Evolutionary conservation across 2,888 invertebrate species (phyloP), one percentile per base, ranked within the genome.

Genomic region (Bombylius discolor): DNA sequence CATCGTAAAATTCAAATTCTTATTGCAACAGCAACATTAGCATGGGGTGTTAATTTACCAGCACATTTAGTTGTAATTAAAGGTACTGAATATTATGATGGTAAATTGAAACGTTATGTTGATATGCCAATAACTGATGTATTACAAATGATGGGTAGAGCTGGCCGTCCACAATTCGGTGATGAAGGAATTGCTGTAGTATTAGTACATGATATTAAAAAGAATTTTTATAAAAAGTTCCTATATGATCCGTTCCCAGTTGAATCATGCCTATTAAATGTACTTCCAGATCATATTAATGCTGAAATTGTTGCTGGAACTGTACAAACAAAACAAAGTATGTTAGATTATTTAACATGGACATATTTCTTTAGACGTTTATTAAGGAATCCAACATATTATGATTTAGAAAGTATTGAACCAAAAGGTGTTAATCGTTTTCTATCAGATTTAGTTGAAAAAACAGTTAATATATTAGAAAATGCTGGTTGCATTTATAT

Each of bases 111-210:
- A 70, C 83, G 96, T 63, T 99, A 99, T 73, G 93, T 98, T 11
- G 99, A 99, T 69, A 99, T 99, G 89, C 99, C 99, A 0, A 97
- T 99, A 52, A 99, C 99, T 1, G 98, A 99, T 76, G 97, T 99
- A 0, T 77, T 99, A 56, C 99, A 99, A 76, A 99, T 99, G 99
- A 98, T 99, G 88, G 99, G 99, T 4, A 80, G 99, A 56, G 99
- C 99, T 56, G 99, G 99, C 0, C 80, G 99, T 54, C 99, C 99
- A 0, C 91, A 99, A 77, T 99, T 86, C 68, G 99, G 98, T 74
- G 88, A 89, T 65, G 87, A 89, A 64, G 99, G 91, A 0, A 85
- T 90, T 1, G 90, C 90, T 0, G 88, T 89, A 6, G 88, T 91
- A 3, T 75, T 90, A 61, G 89, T 99, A 0, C 98, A 99, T 67